These are phyloP conservation scores for Notechis scutatus DNA, from an alignment of 2,113 vertebrate genomes.

Conservation along the genomic window DNA sequence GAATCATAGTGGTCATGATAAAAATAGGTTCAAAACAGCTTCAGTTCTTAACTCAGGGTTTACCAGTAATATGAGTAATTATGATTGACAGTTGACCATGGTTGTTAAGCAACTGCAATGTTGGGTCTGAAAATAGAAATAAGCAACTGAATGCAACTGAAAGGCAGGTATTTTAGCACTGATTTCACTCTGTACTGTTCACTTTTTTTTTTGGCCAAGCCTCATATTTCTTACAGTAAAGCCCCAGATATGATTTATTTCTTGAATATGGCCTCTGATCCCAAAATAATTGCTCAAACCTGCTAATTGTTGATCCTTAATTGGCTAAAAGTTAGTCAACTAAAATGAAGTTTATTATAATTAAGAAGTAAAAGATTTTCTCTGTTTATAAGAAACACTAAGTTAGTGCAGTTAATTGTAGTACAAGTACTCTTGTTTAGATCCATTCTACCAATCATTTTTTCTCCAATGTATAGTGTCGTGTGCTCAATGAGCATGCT, in stretches of 20 bases:
- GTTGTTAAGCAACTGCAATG: not conserved
- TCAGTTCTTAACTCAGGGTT: not conserved
- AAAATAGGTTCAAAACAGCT: not conserved
- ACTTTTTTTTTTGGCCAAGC: not conserved
- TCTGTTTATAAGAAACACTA: not conserved
- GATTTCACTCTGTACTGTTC: not conserved
- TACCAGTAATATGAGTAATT: not conserved
- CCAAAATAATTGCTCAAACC: not conserved
- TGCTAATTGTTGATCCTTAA: not conserved
- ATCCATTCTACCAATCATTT: not conserved
- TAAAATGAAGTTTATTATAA: not conserved
- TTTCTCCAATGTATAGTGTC: not conserved
- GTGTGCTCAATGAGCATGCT: not conserved
- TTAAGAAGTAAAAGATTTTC: not conserved
- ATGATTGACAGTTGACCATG: not conserved
- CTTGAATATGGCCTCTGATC: not conserved
- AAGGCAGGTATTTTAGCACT: not conserved
- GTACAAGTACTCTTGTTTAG: not conserved
- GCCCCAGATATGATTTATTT: not conserved
- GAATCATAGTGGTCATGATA: not conserved
- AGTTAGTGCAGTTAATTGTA: not conserved
- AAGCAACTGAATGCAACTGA: not conserved
- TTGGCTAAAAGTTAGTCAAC: not conserved
- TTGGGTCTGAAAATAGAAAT: not conserved
- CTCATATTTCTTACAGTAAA: not conserved